These are phyloP conservation scores for Silurus meridionalis DNA, from an alignment of 2,113 vertebrate genomes.

Conservation along the genomic window DNA sequence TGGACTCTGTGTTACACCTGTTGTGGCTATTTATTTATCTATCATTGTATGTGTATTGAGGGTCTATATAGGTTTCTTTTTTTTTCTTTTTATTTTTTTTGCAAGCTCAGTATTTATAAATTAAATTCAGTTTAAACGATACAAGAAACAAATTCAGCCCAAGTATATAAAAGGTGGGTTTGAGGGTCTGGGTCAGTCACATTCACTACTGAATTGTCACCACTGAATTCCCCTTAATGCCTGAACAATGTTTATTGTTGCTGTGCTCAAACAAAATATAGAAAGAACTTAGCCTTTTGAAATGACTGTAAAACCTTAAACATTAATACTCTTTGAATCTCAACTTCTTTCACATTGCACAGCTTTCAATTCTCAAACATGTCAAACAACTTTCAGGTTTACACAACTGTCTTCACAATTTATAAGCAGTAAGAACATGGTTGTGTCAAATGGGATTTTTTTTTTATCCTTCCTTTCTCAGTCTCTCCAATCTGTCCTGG, in stretches of 20 bases:
- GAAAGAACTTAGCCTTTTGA: neutral
- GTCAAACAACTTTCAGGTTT: neutral
- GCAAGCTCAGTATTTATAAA: neutral
- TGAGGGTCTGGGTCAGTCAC: neutral
- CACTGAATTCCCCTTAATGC: neutral
- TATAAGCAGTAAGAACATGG: conserved; percentile 6
- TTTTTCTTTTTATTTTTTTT: neutral
- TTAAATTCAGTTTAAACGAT: neutral
- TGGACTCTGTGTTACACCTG: neutral
- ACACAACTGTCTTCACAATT: neutral
- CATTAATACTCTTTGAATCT: neutral
- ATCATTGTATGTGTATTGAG: neutral
- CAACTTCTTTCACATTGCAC: neutral
- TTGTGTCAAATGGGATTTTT: neutral
- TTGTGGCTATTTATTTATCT: neutral
- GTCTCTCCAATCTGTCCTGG: conserved; percentile 43
- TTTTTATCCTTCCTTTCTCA: conserved; percentile 17
- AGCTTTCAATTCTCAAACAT: neutral
- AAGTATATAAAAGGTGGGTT: neutral
- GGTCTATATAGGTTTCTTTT: neutral
- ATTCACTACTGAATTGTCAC: neutral
- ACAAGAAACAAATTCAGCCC: neutral
- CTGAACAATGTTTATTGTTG: neutral
- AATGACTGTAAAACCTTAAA: neutral
- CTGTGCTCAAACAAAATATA: neutral